Evolutionary conservation across 2,888 invertebrate genomes (phyloP).

Genomic region (Scaptomyza caliginosa): DNA sequence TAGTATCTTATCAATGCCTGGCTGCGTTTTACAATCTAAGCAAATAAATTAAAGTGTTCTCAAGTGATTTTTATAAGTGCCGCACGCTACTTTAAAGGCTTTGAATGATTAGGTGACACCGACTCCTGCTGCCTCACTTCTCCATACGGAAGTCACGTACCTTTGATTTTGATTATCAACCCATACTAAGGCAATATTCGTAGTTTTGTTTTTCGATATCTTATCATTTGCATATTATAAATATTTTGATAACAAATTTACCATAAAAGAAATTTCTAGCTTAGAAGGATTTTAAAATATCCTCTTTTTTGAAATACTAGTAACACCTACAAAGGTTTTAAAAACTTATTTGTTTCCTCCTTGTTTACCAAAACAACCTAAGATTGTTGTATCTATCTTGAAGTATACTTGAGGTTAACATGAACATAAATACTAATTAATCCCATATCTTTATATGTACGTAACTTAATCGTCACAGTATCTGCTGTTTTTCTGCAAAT

Average conservation of each 20-base stretch:
- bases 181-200: neutral
- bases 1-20: conserved; percentile 14
- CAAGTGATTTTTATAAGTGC: conserved; percentile 15
- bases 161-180: neutral
- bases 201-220: neutral
- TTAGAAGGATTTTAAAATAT: conserved; percentile 8
- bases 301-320: no score
- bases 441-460: no score
- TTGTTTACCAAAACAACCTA: neutral
- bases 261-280: no score
- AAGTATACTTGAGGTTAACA: neutral
- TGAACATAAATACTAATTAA: no score
- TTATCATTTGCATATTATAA: conserved; percentile 18
- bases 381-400: neutral
- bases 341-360: no score
- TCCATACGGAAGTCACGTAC: neutral
- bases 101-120: conserved; percentile 13
- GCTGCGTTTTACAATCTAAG: conserved; percentile 5
- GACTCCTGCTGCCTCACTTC: neutral
- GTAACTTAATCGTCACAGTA: neutral
- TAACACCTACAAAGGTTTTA: no score
- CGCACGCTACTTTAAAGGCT: conserved; percentile 10
- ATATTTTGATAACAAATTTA: no score
- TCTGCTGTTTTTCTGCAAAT: no score
- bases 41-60: conserved; percentile 22